Evolutionary conservation across 2,888 invertebrate genomes (phyloP).

Genomic region (Melinaea menophilus): DNA sequence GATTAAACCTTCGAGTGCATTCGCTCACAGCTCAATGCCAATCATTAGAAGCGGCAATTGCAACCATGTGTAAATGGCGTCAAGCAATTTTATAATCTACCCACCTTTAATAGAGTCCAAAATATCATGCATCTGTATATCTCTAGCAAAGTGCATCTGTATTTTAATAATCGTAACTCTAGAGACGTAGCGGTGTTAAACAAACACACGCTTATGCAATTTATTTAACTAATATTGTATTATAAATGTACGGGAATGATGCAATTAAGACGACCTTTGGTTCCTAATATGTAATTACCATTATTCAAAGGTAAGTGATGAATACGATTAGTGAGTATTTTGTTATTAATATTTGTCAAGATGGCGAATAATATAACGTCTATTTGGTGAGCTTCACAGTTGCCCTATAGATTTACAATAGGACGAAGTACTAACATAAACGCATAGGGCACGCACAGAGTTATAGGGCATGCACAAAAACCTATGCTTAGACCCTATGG

Average conservation of each 20-base stretch:
- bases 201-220: slow-evolving; percentile 14
- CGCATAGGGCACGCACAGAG: no score
- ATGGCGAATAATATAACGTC: no score
- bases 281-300: no score
- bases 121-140: slow-evolving; percentile 7
- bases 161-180: slow-evolving; percentile 22
- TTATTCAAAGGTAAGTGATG: no score
- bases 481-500: no score
- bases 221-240: not conserved
- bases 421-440: no score
- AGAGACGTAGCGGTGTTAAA: slow-evolving; percentile 20
- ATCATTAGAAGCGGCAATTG: slow-evolving; percentile 35
- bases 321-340: no score
- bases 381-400: no score
- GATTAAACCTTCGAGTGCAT: slow-evolving; percentile 29
- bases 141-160: slow-evolving; percentile 21
- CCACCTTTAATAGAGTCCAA: slow-evolving; percentile 11
- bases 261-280: not conserved
- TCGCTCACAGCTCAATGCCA: slow-evolving; percentile 43
- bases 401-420: no score
- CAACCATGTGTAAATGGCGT: slow-evolving; percentile 26
- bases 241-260: not conserved
- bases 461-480: no score
- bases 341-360: no score
- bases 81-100: slow-evolving; percentile 15